These are phyloP conservation scores for Punctoribates punctum DNA, from an alignment of 2,888 invertebrate genomes.

Conservation along the genomic window DNA sequence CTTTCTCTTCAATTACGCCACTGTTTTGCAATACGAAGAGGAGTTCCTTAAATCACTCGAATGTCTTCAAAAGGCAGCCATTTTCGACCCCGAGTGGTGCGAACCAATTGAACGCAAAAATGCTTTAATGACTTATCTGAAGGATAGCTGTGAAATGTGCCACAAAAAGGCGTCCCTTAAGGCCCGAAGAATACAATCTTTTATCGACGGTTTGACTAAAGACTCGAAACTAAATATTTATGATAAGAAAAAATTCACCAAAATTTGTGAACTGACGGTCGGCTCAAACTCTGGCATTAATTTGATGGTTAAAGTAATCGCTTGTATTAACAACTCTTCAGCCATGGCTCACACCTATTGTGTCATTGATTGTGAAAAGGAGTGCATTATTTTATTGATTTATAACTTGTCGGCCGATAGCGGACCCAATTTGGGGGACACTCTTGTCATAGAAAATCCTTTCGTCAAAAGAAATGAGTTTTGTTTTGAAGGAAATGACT, in stretches of 20 bases:
- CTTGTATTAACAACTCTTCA: not conserved
- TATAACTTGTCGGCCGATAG: constrained; percentile 78
- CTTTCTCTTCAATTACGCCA: constrained; percentile 76
- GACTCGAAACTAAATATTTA: not conserved
- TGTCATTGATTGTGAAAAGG: constrained; percentile 67
- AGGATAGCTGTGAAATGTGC: constrained; percentile 18
- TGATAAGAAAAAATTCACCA: not conserved
- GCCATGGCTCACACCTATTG: constrained; percentile 63
- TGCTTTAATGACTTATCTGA: not conserved
- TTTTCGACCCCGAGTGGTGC: constrained; percentile 72
- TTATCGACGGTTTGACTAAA: constrained; percentile 1
- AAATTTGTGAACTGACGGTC: not conserved
- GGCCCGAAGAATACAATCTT: not conserved
- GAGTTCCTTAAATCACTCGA: constrained; percentile 67
- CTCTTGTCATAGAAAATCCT: constrained; percentile 76
- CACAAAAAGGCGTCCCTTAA: constrained; percentile 14
- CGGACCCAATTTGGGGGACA: constrained; percentile 79
- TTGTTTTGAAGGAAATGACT: constrained; percentile 13
- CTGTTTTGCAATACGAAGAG: constrained; percentile 75
- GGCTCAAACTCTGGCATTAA: not conserved
- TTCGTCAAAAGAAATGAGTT: not conserved
- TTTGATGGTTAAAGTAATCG: not conserved
- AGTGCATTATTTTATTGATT: constrained; percentile 70
- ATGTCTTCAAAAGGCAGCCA: constrained; percentile 64
- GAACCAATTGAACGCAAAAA: constrained; percentile 50